Conservation (phyloP, 2,797 vertebrate species). For the Allobates femoralis region DNA sequence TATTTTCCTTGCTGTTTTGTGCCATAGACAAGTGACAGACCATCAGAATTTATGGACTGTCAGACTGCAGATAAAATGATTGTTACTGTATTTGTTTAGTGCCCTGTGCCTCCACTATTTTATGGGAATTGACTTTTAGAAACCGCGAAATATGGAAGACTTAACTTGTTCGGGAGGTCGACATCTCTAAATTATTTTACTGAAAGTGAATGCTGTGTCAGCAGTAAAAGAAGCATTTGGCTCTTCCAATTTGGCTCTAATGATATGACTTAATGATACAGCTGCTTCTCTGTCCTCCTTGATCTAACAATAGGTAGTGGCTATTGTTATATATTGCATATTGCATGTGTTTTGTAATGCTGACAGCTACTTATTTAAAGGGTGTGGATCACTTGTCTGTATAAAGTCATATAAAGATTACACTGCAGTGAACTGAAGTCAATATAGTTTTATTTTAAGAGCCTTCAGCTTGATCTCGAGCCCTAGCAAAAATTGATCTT, state of each 20-base stretch:
- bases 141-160: background rate
- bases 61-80: background rate
- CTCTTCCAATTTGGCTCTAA: constrained; percentile 21
- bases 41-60: background rate
- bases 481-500: no score
- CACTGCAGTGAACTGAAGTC: background rate
- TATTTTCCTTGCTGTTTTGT: background rate
- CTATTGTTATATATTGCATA: background rate
- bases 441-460: no score
- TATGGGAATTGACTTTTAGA: background rate
- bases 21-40: background rate
- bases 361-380: constrained; percentile 3
- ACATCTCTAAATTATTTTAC: background rate
- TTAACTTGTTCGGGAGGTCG: background rate
- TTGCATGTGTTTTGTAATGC: background rate
- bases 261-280: constrained; percentile 8
- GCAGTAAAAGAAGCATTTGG: constrained; percentile 2
- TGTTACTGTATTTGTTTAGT: background rate
- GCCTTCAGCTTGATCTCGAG: no score
- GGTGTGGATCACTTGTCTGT: background rate
- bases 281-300: background rate
- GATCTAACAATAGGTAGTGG: constrained; percentile 7
- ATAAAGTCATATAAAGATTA: background rate
- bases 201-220: constrained; percentile 12
- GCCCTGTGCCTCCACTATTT: background rate